phyloP scores from a whole-genome alignment of 2,888 invertebrate species.

The Amphipoea lucens region DNA sequence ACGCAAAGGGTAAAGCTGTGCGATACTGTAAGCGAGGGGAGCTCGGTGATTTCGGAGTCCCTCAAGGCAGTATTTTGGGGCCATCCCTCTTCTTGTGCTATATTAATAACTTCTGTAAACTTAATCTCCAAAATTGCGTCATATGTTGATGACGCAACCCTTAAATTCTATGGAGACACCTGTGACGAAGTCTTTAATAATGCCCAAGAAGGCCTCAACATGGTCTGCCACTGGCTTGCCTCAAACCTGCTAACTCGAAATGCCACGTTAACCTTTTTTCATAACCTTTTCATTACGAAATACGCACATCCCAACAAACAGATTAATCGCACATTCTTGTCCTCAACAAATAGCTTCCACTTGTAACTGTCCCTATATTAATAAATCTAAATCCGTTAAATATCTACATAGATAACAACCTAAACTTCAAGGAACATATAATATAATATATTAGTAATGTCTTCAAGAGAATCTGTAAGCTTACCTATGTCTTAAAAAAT shows the following conservation, averaged over 20 bases:
- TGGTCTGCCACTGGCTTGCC: not conserved
- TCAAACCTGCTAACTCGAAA: not conserved
- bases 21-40: not conserved
- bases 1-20: not conserved
- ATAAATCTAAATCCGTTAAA: too few species aligned
- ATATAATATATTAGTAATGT: too few species aligned
- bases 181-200: not conserved
- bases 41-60: not conserved
- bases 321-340: not conserved
- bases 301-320: not conserved
- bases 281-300: not conserved
- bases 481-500: too few species aligned
- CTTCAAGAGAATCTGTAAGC: too few species aligned
- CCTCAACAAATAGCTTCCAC: not conserved
- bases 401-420: too few species aligned
- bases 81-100: not conserved
- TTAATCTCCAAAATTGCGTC: not conserved
- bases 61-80: not conserved
- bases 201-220: too few species aligned
- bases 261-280: too few species aligned
- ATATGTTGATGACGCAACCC: not conserved
- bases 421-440: too few species aligned
- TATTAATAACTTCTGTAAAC: not conserved
- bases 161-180: not conserved
- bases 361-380: too few species aligned